A percentile compares a stretch with the other conserved stretches of the same genome.
phyloP scores from a whole-genome alignment of 2,888 invertebrate genomes.

The Crocallis elinguaria region DNA sequence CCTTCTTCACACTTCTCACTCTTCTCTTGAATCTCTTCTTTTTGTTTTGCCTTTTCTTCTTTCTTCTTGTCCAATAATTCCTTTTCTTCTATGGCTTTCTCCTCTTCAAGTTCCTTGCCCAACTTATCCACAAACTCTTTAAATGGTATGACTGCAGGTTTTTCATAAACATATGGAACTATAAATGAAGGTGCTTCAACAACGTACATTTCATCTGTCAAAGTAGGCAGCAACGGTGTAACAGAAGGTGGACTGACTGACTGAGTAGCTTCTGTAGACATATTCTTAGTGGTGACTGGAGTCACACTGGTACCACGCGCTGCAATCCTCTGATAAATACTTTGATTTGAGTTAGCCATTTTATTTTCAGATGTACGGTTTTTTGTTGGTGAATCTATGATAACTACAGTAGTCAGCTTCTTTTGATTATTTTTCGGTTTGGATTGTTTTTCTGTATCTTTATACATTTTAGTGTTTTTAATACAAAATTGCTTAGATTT shows the following conservation, averaged over 20 bases:
- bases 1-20: constrained; percentile 57
- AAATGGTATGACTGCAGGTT: constrained; percentile 92
- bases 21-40: constrained; percentile 52
- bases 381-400: constrained; percentile 90
- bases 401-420: constrained; percentile 90
- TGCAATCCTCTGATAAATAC: constrained; percentile 84
- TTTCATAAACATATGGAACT: constrained; percentile 96
- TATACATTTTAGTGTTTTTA: constrained; percentile 88
- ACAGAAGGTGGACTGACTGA: constrained; percentile 43
- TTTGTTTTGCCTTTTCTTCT: constrained; percentile 61
- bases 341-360: constrained; percentile 56
- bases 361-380: constrained; percentile 85
- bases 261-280: constrained; percentile 53
- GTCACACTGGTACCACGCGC: constrained; percentile 74
- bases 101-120: constrained; percentile 86
- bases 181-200: constrained; percentile 97
- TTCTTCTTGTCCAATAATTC: constrained; percentile 63
- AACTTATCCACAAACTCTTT: constrained; percentile 88
- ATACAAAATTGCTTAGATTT: constrained; percentile 84
- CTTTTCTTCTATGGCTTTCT: constrained; percentile 83
- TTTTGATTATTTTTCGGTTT: constrained; percentile 65
- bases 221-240: constrained; percentile 88
- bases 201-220: constrained; percentile 96
- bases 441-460: constrained; percentile 86
- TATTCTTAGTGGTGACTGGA: constrained; percentile 59